Evolutionary conservation across 2,113 vertebrate genomes (phyloP).

Genomic region (Hippolais icterina): DNA sequence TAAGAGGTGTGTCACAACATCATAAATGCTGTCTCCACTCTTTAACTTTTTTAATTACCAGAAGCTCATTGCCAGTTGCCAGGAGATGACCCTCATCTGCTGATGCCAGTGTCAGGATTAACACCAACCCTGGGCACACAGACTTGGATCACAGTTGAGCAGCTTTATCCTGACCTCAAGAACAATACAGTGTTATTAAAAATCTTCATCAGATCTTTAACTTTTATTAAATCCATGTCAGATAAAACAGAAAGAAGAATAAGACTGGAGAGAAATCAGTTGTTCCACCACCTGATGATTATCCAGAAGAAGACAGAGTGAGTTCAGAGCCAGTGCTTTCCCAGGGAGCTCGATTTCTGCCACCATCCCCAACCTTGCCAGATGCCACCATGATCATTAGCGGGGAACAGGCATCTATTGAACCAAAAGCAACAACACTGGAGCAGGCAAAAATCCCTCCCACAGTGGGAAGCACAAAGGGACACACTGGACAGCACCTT

Average conservation of each 20-base stretch:
- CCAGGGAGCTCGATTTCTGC: neutral
- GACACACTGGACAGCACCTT: neutral
- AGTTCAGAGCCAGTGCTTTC: conserved; percentile 23
- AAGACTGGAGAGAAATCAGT: conserved; percentile 4
- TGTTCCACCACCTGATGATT: conserved; percentile 74
- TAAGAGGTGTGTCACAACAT: neutral
- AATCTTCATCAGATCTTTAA: neutral
- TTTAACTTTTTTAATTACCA: neutral
- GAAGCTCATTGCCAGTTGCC: neutral
- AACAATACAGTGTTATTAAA: neutral
- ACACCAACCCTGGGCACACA: neutral
- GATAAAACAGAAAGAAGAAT: conserved; percentile 39
- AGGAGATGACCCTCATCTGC: neutral
- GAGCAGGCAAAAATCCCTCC: conserved; percentile 45
- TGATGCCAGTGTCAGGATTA: neutral
- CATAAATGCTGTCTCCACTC: neutral
- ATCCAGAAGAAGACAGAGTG: conserved; percentile 49
- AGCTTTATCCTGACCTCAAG: neutral
- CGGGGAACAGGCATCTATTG: neutral
- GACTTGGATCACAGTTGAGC: neutral
- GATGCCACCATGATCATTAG: conserved; percentile 8
- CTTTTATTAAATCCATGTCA: conserved; percentile 83
- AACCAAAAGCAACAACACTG: conserved; percentile 35
- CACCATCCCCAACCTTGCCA: conserved; percentile 25
- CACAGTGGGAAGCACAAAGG: neutral